A percentile compares a stretch with the other conserved stretches of the same genome.
Conservation (phyloP, 2,888 invertebrate species). For the Amiota minor region DNA sequence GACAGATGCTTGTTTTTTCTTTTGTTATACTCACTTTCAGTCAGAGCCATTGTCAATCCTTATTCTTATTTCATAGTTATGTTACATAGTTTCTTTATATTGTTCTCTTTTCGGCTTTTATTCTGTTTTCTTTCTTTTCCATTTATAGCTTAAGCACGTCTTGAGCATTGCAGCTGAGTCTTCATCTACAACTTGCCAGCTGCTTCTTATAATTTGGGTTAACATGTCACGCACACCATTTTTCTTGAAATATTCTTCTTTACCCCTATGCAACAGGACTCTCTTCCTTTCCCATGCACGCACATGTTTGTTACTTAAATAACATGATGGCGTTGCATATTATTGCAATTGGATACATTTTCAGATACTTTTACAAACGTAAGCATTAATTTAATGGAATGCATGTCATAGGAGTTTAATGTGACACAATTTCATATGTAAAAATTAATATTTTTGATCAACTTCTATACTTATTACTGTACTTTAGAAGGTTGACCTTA, state of each 20-base stretch:
- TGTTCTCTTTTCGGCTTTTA: neutral
- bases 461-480: no score
- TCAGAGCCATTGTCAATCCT: no score
- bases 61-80: neutral
- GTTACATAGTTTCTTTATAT: neutral
- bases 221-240: conserved; percentile 58
- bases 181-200: conserved; percentile 10
- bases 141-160: conserved; percentile 7
- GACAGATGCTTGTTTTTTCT: conserved; percentile 39
- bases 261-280: no score
- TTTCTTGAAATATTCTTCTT: neutral
- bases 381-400: neutral
- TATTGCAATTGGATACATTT: neutral
- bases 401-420: no score
- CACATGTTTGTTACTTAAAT: neutral
- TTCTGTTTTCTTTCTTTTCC: neutral
- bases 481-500: no score
- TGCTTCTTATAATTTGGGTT: conserved; percentile 61
- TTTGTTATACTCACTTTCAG: conserved; percentile 46
- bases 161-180: conserved; percentile 14
- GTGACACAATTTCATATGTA: no score
- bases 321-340: conserved; percentile 3
- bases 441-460: no score
- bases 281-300: neutral
- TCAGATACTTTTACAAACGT: neutral